A percentile compares a stretch with the other conserved stretches of the same genome.
phyloP scores from a whole-genome alignment of 2,888 invertebrate species.

The Pseudoips prasinana region DNA sequence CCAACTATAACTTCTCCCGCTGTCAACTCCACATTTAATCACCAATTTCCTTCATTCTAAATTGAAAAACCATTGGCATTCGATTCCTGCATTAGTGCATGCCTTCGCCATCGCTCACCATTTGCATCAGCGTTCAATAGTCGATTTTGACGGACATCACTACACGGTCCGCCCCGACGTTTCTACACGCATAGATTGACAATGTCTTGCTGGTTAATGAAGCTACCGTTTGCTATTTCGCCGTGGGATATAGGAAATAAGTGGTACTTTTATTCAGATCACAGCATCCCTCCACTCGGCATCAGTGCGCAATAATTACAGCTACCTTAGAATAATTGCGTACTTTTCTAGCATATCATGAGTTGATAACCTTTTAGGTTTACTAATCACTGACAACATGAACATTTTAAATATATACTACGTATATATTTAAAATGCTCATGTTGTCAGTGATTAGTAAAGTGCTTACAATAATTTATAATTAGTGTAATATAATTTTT shows the following conservation, averaged over 20 bases:
- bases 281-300: neutral
- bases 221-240: conserved; percentile 41
- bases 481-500: no score
- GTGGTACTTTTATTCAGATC: conserved; percentile 10
- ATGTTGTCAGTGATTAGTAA: no score
- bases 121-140: conserved; percentile 47
- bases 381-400: no score
- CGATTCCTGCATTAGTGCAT: conserved; percentile 28
- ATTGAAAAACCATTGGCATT: conserved; percentile 5
- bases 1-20: neutral
- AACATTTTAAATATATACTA: no score
- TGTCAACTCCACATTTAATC: neutral
- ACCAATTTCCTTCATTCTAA: conserved; percentile 1
- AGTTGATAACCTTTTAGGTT: no score
- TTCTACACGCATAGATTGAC: conserved; percentile 59
- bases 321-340: no score
- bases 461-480: no score
- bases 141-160: conserved; percentile 59
- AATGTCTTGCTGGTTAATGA: conserved; percentile 61
- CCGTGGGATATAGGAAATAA: conserved; percentile 38
- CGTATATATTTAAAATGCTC: no score
- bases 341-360: no score
- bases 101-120: conserved; percentile 37
- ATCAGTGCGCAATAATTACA: no score
- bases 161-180: conserved; percentile 44